Conservation (phyloP, 1,140 invertebrate species). For the Zaprionus tsacasi region DNA sequence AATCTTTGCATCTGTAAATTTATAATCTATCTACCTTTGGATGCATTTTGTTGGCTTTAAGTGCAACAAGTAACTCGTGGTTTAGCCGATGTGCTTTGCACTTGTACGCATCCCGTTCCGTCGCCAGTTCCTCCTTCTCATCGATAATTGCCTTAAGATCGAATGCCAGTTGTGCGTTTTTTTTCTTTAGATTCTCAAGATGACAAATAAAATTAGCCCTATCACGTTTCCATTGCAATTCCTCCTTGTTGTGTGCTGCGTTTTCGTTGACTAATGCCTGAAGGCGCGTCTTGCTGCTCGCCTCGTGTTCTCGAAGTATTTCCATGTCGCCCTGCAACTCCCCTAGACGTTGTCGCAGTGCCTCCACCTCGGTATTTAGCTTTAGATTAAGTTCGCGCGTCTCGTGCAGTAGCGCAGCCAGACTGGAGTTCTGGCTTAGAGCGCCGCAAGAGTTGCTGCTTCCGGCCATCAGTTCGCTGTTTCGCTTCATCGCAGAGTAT, state of each 20-base stretch:
- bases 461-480: slow-evolving; percentile 57
- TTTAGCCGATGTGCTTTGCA: slow-evolving; percentile 93
- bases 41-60: slow-evolving; percentile 85
- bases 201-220: slow-evolving; percentile 89
- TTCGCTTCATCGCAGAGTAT: slow-evolving; percentile 86
- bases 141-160: slow-evolving; percentile 92
- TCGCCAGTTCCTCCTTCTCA: slow-evolving; percentile 93
- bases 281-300: slow-evolving; percentile 61
- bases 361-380: slow-evolving; percentile 88
- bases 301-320: slow-evolving; percentile 84
- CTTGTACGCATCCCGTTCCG: slow-evolving; percentile 93
- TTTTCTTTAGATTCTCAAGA: slow-evolving; percentile 88
- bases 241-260: slow-evolving; percentile 63
- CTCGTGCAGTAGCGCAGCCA: slow-evolving; percentile 85
- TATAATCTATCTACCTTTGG: slow-evolving; percentile 59
- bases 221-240: slow-evolving; percentile 85
- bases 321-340: slow-evolving; percentile 91
- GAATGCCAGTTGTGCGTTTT: slow-evolving; percentile 84
- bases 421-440: slow-evolving; percentile 68
- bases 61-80: slow-evolving; percentile 90
- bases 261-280: slow-evolving; percentile 65
- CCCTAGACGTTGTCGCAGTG: slow-evolving; percentile 88
- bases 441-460: slow-evolving; percentile 46
- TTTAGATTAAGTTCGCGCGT: slow-evolving; percentile 88
- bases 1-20: not conserved